Evolutionary conservation across 23 tunicate species (phyloP).

Genomic region (Phallusia fumigata): DNA sequence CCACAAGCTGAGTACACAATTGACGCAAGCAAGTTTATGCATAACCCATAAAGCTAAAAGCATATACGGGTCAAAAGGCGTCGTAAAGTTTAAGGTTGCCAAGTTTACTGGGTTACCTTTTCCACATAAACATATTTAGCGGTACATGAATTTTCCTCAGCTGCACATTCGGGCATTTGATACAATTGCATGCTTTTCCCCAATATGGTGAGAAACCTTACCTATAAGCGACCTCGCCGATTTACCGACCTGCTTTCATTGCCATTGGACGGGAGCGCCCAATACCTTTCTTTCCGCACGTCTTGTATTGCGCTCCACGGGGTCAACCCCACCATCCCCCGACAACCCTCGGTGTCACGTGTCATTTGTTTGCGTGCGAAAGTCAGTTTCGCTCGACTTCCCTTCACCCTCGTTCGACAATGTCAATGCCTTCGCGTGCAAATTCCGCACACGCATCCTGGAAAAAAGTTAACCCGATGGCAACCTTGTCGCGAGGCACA

Average conservation of each 20-base stretch:
- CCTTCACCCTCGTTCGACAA: neutral
- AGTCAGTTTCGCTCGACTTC: neutral
- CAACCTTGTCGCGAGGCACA: too few species aligned
- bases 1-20: too few species aligned
- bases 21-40: too few species aligned
- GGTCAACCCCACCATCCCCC: neutral
- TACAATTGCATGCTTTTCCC: neutral
- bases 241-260: neutral
- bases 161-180: neutral
- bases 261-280: neutral
- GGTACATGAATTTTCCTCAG: too few species aligned
- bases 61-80: too few species aligned
- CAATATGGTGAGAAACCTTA: neutral
- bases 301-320: neutral
- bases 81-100: too few species aligned
- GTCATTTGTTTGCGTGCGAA: slow-evolving; percentile 8
- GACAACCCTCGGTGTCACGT: slow-evolving; percentile 5
- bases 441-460: neutral
- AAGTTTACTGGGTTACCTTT: too few species aligned
- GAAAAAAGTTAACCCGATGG: neutral
- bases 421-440: neutral
- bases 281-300: slow-evolving; percentile 3
- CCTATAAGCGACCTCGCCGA: neutral
- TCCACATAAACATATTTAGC: too few species aligned
- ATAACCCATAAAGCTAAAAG: too few species aligned